Evolutionary conservation across 2,113 vertebrate genomes (phyloP).

Genomic region (Ancistrus triradiatus): DNA sequence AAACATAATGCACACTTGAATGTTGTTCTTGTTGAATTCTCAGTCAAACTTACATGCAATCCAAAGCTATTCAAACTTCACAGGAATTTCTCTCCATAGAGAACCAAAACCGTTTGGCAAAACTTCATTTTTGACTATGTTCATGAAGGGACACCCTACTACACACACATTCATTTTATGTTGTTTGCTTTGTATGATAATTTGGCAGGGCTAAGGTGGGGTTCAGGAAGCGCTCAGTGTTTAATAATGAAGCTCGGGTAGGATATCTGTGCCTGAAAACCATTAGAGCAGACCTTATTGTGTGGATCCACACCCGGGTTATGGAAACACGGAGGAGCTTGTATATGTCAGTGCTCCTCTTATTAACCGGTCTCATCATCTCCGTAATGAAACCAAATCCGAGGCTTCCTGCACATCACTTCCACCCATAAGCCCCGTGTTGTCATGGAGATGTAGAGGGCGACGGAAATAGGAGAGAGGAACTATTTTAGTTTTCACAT

Average conservation of each 20-base stretch:
- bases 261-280: background rate
- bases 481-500: background rate
- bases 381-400: slow-evolving; percentile 8
- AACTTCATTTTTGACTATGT: too few relatives aligned
- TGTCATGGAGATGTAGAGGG: background rate
- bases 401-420: background rate
- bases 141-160: too few relatives aligned
- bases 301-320: background rate
- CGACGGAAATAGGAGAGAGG: background rate
- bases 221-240: background rate
- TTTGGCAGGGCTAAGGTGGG: too few relatives aligned
- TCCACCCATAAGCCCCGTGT: background rate
- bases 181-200: too few relatives aligned
- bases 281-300: background rate
- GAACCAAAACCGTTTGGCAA: too few relatives aligned
- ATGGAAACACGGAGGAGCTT: background rate
- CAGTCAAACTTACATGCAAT: too few relatives aligned
- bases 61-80: too few relatives aligned
- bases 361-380: slow-evolving; percentile 5
- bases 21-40: too few relatives aligned
- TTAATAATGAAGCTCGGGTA: background rate
- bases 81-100: too few relatives aligned
- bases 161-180: too few relatives aligned
- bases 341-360: background rate
- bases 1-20: too few relatives aligned